Conservation (phyloP, 2,113 vertebrate species). For the Sclerurus mexicanus region DNA sequence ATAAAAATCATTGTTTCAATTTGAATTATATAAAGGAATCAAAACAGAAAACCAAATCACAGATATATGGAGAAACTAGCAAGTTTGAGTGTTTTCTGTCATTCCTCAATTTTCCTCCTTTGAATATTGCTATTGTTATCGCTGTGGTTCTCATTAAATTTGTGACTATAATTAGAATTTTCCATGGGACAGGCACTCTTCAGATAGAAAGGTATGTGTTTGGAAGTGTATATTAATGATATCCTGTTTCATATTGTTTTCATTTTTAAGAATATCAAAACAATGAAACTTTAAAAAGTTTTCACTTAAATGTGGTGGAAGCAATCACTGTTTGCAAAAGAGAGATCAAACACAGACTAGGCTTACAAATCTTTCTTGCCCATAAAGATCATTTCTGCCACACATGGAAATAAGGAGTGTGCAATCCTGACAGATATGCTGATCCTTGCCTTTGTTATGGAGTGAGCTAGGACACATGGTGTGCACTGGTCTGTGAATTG, state of each 20-base stretch:
- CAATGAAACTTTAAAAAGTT: neutral
- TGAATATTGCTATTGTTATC: neutral
- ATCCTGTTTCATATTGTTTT: neutral
- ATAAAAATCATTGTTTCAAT: neutral
- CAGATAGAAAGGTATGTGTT: neutral
- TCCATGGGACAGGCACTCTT: neutral
- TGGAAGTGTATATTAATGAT: neutral
- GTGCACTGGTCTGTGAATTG: slow-evolving; percentile 17
- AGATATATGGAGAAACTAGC: neutral
- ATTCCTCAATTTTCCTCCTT: neutral
- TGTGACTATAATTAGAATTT: neutral
- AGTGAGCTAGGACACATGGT: slow-evolving; percentile 25
- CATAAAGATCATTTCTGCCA: slow-evolving; percentile 9
- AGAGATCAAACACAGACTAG: neutral
- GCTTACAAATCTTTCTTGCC: slow-evolving; percentile 39
- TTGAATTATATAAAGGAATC: neutral
- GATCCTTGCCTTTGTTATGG: slow-evolving; percentile 4
- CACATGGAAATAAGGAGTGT: slow-evolving; percentile 4
- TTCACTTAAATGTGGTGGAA: slow-evolving; percentile 22
- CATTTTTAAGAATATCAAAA: neutral
- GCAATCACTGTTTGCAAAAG: slow-evolving; percentile 16
- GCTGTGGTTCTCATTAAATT: neutral
- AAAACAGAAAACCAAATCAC: neutral
- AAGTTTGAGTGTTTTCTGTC: neutral
- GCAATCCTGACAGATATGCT: neutral